phyloP scores from a whole-genome alignment of 2,797 vertebrate species.

The Luscinia luscinia region DNA sequence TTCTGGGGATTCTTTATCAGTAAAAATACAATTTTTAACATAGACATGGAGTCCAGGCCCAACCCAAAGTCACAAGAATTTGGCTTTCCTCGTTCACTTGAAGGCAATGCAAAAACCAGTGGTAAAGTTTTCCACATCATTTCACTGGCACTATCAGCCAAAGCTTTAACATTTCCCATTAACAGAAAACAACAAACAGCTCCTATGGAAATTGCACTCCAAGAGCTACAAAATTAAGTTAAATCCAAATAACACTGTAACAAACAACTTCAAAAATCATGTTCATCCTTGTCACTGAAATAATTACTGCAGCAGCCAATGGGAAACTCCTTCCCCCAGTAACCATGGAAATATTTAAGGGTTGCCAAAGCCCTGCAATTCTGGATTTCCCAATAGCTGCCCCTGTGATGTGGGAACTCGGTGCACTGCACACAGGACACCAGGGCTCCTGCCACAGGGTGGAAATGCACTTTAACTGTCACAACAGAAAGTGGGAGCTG shows the following conservation, averaged over 20 bases:
- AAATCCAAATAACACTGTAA: constrained; percentile 1
- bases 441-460: neutral
- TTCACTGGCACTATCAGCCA: neutral
- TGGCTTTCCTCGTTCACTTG: neutral
- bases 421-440: neutral
- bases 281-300: constrained; percentile 3
- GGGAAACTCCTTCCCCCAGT: constrained; percentile 15
- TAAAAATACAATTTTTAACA: neutral
- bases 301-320: constrained; percentile 29
- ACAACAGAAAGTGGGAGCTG: neutral
- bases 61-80: neutral
- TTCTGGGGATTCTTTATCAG: neutral
- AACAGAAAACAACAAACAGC: neutral
- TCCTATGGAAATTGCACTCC: neutral
- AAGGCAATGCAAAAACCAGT: neutral
- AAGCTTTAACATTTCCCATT: constrained; percentile 18
- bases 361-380: constrained; percentile 27
- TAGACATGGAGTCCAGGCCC: neutral
- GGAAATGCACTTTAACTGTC: constrained; percentile 34
- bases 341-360: constrained; percentile 53
- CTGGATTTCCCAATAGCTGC: constrained; percentile 49
- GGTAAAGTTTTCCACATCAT: neutral
- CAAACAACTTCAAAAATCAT: constrained; percentile 28
- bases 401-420: neutral
- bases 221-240: constrained; percentile 3